These are phyloP conservation scores for Oreortyx pictus DNA, from an alignment of 2,797 vertebrate genomes.

Conservation along the genomic window DNA sequence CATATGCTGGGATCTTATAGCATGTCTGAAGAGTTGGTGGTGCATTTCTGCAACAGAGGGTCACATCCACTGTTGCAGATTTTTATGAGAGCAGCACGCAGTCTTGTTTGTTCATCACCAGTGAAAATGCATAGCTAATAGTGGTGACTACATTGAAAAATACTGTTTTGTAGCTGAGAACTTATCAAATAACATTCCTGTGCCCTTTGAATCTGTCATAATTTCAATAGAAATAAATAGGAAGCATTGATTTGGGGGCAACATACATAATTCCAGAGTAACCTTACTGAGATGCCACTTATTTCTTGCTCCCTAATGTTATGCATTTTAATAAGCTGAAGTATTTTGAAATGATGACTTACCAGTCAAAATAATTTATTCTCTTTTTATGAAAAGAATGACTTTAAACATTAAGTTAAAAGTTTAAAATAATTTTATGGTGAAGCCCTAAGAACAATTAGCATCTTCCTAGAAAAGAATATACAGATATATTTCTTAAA, in stretches of 20 bases:
- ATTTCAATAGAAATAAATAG: too few species aligned
- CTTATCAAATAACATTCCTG: too few species aligned
- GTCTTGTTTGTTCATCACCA: too few species aligned
- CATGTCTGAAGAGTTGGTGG: neutral
- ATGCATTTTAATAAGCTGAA: neutral
- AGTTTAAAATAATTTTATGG: neutral
- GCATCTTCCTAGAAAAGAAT: neutral
- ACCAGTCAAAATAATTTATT: neutral
- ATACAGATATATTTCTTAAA: neutral
- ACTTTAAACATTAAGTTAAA: neutral
- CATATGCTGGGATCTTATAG: neutral
- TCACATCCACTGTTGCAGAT: too few species aligned
- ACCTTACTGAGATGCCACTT: neutral
- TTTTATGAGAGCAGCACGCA: too few species aligned
- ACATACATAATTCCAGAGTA: neutral
- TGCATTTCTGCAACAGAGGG: too few species aligned
- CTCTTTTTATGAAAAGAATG: neutral
- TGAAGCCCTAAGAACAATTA: constrained; percentile 11
- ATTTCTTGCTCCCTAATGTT: neutral
- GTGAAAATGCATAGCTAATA: too few species aligned
- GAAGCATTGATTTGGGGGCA: too few species aligned
- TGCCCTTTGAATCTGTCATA: too few species aligned
- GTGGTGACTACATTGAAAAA: too few species aligned
- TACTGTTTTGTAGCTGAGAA: too few species aligned
- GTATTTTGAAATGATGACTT: constrained; percentile 9